Evolutionary conservation across 2,797 vertebrate genomes (phyloP), one percentile per base, ranked within the genome.

Genomic region (Malurus leucopterus): DNA sequence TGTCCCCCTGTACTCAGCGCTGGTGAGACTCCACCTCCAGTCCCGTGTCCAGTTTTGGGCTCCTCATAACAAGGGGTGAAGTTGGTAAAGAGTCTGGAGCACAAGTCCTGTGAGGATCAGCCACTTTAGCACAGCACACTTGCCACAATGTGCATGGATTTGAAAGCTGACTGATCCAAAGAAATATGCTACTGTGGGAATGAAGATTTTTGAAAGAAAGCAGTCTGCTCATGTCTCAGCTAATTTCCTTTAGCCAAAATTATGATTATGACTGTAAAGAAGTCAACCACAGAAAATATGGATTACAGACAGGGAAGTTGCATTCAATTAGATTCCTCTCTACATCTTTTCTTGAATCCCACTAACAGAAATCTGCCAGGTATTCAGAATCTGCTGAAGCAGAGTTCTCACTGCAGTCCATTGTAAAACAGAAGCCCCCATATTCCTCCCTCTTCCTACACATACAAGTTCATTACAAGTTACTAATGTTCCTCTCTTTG

Each of bases 401-500:
- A 32, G 55, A 72, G 6, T 50, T 84, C 55, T 86, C 30, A 26
- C 14, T 75, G 41, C 19, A 27, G 18, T 69, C 13, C 24, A 18
- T 30, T 36, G 14, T 55, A 61, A 67, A 77, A 72, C 17, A 86
- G 50, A 65, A 67, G 2, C 5, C 9, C 4, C 13, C 4, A 7
- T 21, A 36, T 41, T 18, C 23, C 18, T 87, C 23, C 44, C 57
- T 54, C 24, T 77, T 61, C 29, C 54, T 73, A 59, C 9, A 58
- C 9, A 24, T 17, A n/a, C 27, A 65, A 57, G 29, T 63, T 84
- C 49, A 57, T 78, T 70, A 43, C 54, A 70, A 54, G 51, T 76
- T 61, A 53, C 46, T 88, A 36, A 83, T 63, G 38, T 51, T 64
- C 34, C 36, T 69, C 54, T 93, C 29, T 62, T 92, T 93, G 84